Conservation (phyloP, 2,113 vertebrate genomes). For the Plectropomus leopardus region DNA sequence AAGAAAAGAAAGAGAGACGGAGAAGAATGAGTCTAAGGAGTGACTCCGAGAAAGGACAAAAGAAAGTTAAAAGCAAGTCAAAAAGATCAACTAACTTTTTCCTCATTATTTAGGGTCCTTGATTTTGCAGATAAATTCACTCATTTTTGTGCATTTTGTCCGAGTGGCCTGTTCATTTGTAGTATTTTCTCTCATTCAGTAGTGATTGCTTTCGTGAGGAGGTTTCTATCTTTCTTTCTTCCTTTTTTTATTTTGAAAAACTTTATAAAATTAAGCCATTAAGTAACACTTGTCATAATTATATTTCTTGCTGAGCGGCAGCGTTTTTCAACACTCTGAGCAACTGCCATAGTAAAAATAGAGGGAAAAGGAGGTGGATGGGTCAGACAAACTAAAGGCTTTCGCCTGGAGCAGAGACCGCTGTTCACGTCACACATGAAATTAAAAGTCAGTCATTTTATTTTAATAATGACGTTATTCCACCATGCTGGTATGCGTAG, state of each 20-base stretch:
- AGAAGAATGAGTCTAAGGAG: background rate
- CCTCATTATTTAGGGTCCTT: background rate
- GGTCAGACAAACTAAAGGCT: too few relatives aligned
- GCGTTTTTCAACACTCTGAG: too few relatives aligned
- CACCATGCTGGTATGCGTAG: too few relatives aligned
- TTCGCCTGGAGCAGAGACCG: too few relatives aligned
- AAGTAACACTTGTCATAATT: background rate
- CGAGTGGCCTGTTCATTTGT: background rate
- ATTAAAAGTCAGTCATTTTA: too few relatives aligned
- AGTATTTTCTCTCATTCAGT: background rate
- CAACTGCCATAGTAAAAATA: too few relatives aligned
- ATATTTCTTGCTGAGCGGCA: background rate
- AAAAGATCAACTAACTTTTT: background rate
- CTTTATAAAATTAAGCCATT: background rate
- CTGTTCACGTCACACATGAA: too few relatives aligned
- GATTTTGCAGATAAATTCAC: background rate
- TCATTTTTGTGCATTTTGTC: background rate
- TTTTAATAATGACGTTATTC: too few relatives aligned
- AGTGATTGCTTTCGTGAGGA: background rate
- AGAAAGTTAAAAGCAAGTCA: background rate
- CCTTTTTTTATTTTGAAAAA: background rate
- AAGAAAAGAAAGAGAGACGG: background rate
- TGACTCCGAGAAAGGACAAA: background rate
- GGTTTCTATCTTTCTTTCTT: background rate
- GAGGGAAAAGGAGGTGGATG: too few relatives aligned